Base-by-base conservation (phyloP, 2,797 vertebrate species). In the Avahi laniger region DNA sequence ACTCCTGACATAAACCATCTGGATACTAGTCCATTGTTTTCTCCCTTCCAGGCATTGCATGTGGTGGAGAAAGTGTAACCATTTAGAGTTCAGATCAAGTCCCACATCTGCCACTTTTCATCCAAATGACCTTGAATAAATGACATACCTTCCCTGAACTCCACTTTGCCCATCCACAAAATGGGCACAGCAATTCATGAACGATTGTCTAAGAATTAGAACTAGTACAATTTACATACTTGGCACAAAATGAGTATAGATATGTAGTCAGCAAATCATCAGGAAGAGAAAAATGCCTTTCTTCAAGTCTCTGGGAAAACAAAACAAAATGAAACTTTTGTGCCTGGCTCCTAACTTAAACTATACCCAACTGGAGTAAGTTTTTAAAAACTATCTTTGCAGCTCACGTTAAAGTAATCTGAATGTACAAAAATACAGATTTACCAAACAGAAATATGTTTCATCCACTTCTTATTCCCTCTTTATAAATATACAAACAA, bases 371-470 rank as follows among this genome's bases (percentile, higher is more conserved):
- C 17, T 72, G 75, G 38, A 76, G 9, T 59, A 46, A 41, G 15
- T 86, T 92, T 93, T 91, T 22, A 30, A 89, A 96, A 90, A 48
- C n/a, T 48, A 6, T 73, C 52, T 48, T 52, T 93, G 24, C 30
- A 69, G 54, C 38, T 97, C 59, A 50, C 1, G 1, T 93, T 78
- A 82, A 96, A 93, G n/a, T 70, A 57, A 89, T 87, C 59, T 73
- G 52, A 90, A 63, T 86, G 57, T 57, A 75, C 72, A 65, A 91
- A 97, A 96, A 82, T 84, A 81, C 18, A 79, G 24, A 79, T 72
- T 81, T 69, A 43, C 33, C 72, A 76, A 93, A 89, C 22, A 70
- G 70, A 97, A 81, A 78, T 59, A 52, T 22, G 35, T 83, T 79
- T 33, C 46, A 50, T 48, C 12, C 26, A 67, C 65, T 59, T 76